A percentile compares a stretch with the other conserved stretches of the same genome.
Conservation (phyloP, 2,888 invertebrate species). For the Halictus quadricinctus region DNA sequence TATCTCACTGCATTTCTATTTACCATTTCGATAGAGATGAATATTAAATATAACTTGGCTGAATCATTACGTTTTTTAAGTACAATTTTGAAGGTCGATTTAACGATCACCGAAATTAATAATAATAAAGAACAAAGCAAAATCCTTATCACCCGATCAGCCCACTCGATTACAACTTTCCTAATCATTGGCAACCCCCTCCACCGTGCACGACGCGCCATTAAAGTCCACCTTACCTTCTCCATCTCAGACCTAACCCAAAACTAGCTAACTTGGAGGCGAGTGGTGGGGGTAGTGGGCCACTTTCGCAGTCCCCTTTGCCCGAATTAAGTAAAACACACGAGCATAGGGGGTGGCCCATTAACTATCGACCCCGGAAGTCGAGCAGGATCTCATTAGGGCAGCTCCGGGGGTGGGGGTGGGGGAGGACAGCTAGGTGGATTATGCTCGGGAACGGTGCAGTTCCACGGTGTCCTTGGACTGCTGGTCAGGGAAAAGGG, state of each 20-base stretch:
- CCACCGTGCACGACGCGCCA: background rate
- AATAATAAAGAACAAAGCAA: background rate
- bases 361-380: slow-evolving; percentile 27
- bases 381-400: slow-evolving; percentile 35
- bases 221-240: background rate
- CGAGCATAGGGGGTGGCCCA: background rate
- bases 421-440: background rate
- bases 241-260: background rate
- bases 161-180: background rate
- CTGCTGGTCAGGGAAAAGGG: slow-evolving; percentile 31
- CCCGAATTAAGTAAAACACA: slow-evolving; percentile 34
- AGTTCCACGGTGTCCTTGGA: slow-evolving; percentile 31
- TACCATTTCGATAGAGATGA: too few relatives aligned
- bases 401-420: background rate
- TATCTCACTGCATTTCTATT: background rate
- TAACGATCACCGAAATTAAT: background rate
- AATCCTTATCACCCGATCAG: background rate
- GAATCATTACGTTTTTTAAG: too few relatives aligned
- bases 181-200: background rate
- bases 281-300: background rate
- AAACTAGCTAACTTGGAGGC: slow-evolving; percentile 26
- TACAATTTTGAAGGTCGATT: background rate
- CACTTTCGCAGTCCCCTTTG: background rate
- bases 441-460: slow-evolving; percentile 23
- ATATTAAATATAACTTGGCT: too few relatives aligned